Evolutionary conservation across 1,140 invertebrate species (phyloP), one percentile per base, ranked within the genome.

Genomic region (Leptoteleia sp.): DNA sequence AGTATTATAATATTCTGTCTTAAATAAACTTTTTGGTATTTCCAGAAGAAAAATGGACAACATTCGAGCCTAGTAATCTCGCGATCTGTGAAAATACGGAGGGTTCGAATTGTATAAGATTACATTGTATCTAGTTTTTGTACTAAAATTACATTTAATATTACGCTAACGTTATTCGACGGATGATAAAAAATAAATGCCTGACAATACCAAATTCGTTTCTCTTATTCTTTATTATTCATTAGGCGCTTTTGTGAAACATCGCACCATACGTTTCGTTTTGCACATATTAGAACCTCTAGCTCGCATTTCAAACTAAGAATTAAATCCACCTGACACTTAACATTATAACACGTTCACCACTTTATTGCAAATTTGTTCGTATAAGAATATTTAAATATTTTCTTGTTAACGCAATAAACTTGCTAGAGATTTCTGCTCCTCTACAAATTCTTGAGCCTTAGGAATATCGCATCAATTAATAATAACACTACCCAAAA

Each of bases 141-240:
- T 89, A 89, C 86, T 85, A 88, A 86, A 70, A 87, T 83, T 86
- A 87, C 84, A 87, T 84, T 86, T 83, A 82, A 67, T 84, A 85
- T 85, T 85, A 85, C 42, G 80, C 82, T 81, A 81, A 83, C 45
- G 67, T 85, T 84, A 75, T 84, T 83, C 82, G 87, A 85, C 80
- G 83, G 84, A n/a, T n/a, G n/a, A n/a, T 88, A 88, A 88, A 88
- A 89, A 89, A 89, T 89, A 88, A 87, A 89, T 88, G 87, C 86
- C 88, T 87, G 84, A 85, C 85, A 88, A 88, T 84, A 84, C 84
- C 86, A 85, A 89, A 84, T 75, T 82, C 83, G 55, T 82, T 80
- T 50, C 62, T 43, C 80, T 81, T 70, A 83, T 80, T 80, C 50
- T 54, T 71, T 72, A 67, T 82, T 55, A 19, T 48, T 80, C 35